A percentile compares a stretch with the other conserved stretches of the same genome.
These are phyloP conservation scores for Odontesthes bonariensis DNA, from an alignment of 2,113 vertebrate genomes.

Conservation along the genomic window DNA sequence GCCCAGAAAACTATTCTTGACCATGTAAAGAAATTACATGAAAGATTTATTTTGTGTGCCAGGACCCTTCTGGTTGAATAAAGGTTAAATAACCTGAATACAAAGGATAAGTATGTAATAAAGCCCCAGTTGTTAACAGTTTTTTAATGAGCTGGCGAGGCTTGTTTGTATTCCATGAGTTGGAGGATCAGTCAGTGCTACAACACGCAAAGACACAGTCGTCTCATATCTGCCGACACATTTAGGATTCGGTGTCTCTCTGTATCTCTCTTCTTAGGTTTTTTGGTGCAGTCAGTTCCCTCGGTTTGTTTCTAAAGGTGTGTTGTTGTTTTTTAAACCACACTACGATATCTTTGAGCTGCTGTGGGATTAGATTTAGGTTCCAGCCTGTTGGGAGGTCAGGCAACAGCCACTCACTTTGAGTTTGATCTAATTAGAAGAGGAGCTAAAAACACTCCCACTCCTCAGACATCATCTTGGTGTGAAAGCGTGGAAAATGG, in stretches of 20 bases:
- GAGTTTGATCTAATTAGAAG: slow-evolving; percentile 57
- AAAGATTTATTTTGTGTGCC: background rate
- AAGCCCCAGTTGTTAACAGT: background rate
- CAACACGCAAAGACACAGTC: background rate
- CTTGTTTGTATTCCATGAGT: background rate
- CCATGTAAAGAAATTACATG: background rate
- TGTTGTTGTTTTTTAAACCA: background rate
- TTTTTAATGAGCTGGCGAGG: background rate
- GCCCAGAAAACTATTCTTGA: background rate
- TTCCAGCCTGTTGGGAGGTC: slow-evolving; percentile 27
- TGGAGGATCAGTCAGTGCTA: background rate
- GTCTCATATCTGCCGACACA: background rate
- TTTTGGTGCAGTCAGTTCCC: slow-evolving; percentile 17
- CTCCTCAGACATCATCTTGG: slow-evolving; percentile 9
- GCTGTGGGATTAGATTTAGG: slow-evolving; percentile 47
- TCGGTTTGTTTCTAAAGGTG: slow-evolving; percentile 14
- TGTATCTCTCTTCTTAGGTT: slow-evolving; percentile 9
- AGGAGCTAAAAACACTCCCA: background rate
- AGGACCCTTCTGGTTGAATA: background rate
- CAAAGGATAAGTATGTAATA: background rate
- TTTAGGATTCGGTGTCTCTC: background rate
- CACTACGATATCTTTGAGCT: slow-evolving; percentile 10
- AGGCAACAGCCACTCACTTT: slow-evolving; percentile 44
- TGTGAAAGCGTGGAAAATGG: background rate
- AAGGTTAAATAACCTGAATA: background rate